Base-by-base conservation (phyloP, 1,140 invertebrate genomes). In the Drosophila ironensis region DNA sequence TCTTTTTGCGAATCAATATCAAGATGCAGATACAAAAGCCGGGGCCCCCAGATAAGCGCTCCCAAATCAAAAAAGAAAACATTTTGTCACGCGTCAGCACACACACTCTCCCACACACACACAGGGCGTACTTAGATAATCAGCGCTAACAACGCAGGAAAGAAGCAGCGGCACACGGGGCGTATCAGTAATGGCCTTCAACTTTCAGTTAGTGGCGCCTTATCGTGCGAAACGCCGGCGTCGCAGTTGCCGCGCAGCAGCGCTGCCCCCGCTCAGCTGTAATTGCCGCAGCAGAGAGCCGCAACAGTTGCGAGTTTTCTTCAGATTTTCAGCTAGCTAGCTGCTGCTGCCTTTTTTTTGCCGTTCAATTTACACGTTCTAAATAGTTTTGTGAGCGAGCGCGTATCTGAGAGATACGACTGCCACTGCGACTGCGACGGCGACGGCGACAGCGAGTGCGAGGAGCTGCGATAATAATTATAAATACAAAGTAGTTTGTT, bases 401-500 rank as follows among this genome's bases (percentile, higher is more conserved):
- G 35, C 11, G 64, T 78, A 81, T 70, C 75, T 64, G 60, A 45
- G 77, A 72, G 78, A 77, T 73, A 82, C 61, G 72, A 54, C 68
- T 71, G 72, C 59, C 60, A 22, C n/a, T n/a, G n/a, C n/a, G n/a
- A 50, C 50, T 35, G 51, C 20, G 47, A 46, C 11, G 19, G 4
- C 37, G n/a, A 17, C n/a, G n/a, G 17, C 33, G 12, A 37, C 16
- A n/a, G 28, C 53, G 30, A 14, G 22, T 1, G 6, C 27, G 45
- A 41, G 51, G 47, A 33, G 48, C 30, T 45, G 60, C 80, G 80
- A 86, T 86, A 86, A 86, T 86, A 86, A 86, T 86, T 86, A 84
- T 84, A 84, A 84, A 82, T 82, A 82, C 77, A 82, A 82, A 82
- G 78, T 82, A 82, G 77, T 84, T 84, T 84, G 80, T 86, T 84